Conservation (phyloP, 2,888 invertebrate genomes). For the Bugula neritina region DNA sequence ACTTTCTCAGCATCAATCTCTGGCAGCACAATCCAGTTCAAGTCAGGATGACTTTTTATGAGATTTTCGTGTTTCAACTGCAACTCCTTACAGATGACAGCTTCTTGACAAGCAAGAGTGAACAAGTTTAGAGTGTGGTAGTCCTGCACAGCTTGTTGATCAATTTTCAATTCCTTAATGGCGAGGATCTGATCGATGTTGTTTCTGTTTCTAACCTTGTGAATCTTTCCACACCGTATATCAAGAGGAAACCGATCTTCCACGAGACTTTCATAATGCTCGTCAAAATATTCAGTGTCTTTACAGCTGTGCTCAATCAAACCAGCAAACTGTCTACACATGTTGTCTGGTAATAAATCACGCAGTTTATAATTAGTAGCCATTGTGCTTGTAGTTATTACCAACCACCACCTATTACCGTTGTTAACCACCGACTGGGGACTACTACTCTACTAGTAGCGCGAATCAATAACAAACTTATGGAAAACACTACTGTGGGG, state of each 20-base stretch:
- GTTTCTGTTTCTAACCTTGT: neutral
- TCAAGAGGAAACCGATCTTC: neutral
- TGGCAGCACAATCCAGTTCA: constrained; percentile 17
- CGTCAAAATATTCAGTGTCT: constrained; percentile 1
- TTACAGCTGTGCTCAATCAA: neutral
- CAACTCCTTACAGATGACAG: neutral
- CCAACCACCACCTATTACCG: too few relatives aligned
- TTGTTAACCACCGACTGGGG: too few relatives aligned
- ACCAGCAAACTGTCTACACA: neutral
- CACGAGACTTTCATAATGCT: neutral
- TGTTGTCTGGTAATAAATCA: neutral
- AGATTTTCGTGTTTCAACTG: neutral
- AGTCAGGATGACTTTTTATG: constrained; percentile 3
- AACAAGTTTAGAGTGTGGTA: neutral
- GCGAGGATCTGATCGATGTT: neutral
- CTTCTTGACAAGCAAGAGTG: neutral
- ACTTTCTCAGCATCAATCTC: neutral
- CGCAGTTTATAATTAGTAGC: too few relatives aligned
- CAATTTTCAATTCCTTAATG: neutral
- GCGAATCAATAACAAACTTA: too few relatives aligned
- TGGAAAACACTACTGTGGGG: too few relatives aligned
- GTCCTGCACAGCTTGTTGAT: neutral
- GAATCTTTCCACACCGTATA: neutral
- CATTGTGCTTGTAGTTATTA: too few relatives aligned
- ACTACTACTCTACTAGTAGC: too few relatives aligned